Percentiles rank a stretch among this genome's conserved stretches.
These are phyloP conservation scores for Pseudomyrmex gracilis DNA, from an alignment of 1,140 invertebrate species.

Conservation along the genomic window DNA sequence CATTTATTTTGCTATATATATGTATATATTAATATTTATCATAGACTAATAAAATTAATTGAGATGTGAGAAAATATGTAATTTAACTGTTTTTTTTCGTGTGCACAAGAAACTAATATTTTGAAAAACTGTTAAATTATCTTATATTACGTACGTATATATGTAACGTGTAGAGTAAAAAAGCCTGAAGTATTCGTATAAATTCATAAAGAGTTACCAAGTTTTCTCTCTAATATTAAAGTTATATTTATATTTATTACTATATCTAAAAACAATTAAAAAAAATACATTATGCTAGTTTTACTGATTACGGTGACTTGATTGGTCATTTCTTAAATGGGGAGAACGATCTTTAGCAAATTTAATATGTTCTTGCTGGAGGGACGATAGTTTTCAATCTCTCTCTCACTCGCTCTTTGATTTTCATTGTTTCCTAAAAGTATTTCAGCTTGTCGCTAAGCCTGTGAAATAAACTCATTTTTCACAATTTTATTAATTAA, in stretches of 20 bases:
- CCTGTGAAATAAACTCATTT: slow-evolving; percentile 83
- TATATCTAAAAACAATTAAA: too few relatives aligned
- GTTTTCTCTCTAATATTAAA: background rate
- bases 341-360: slow-evolving; percentile 51
- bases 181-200: background rate
- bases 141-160: too few relatives aligned
- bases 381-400: slow-evolving; percentile 66
- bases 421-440: slow-evolving; percentile 78
- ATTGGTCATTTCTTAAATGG: slow-evolving; percentile 43
- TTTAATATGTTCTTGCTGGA: slow-evolving; percentile 78
- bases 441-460: slow-evolving; percentile 80
- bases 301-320: slow-evolving; percentile 41
- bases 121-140: background rate
- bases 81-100: background rate
- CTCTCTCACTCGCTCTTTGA: slow-evolving; percentile 76
- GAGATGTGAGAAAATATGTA: background rate
- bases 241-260: too few relatives aligned
- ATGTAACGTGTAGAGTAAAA: too few relatives aligned
- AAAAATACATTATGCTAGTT: slow-evolving; percentile 64
- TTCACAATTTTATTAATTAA: slow-evolving; percentile 65
- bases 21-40: slow-evolving; percentile 12
- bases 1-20: slow-evolving; percentile 1
- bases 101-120: slow-evolving; percentile 18
- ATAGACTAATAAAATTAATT: too few relatives aligned
- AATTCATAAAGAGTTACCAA: background rate